Base-by-base conservation (phyloP, 2,113 vertebrate genomes). In the Larimichthys crocea region DNA sequence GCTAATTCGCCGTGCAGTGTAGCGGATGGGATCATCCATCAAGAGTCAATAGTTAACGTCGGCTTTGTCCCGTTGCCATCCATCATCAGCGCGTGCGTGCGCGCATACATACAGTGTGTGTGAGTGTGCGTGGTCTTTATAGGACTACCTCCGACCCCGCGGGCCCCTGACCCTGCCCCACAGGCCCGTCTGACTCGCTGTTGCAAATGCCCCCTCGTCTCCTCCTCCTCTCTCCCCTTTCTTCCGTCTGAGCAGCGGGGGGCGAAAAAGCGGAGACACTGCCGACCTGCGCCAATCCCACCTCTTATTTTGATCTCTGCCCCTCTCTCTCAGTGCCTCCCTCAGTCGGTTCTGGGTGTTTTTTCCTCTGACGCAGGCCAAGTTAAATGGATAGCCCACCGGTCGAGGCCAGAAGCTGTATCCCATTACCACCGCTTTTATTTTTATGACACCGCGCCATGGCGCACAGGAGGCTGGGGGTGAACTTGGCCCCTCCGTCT, bases 11-110 rank as follows among this genome's bases (percentile, higher is more conserved):
- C 86, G 42, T 89, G 91, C 76, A 90, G 86, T 87, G 91, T 65
- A 84, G 90, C 86, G 88, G 92, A 91, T 85, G 83, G 91, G 88
- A 92, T 93, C 92, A 96, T 96, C 94, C 90, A 96, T 96, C 95
- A 96, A 89, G 89, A 94, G 94, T 95, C 93, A 96, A 95, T 96
- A 92, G 92, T 95, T 95, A 95, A 95, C 92, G 82, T 88, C 89
- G 86, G 83, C 93, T 94, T 95, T 94, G 92, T 95, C 79, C 84
- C 66, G 20, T 52, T 84, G 79, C 86, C 86, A 95, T 96, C 92
- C 85, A 95, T 96, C 95, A 95, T 93, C 79, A 57, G 66, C 60
- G 49, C 49, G 83, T 83, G 83, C 81, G 80, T 63, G 78, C 29
- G 72, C 46, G 48, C 50, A 22, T 20, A 55, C 55, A 20, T 40